Base-by-base conservation (phyloP, 2,888 invertebrate genomes). In the Pilophorus perplexus region DNA sequence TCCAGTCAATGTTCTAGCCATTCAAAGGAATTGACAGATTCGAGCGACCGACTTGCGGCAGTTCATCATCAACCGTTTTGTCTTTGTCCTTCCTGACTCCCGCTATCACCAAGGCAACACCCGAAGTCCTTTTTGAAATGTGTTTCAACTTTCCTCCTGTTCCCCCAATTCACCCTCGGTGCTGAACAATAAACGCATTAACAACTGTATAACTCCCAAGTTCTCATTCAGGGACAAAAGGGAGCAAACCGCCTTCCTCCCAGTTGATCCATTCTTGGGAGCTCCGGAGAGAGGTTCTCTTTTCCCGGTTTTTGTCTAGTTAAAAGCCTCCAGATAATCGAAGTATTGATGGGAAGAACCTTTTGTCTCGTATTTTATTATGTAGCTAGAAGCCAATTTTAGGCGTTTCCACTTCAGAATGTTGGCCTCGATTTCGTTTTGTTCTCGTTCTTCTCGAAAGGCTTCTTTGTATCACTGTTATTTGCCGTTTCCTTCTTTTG, bases 131-230 rank as follows among this genome's bases (percentile, higher is more conserved):
- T 52, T 23, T 33, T 20, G 10, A 55, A 27, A 28, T 27, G 25
- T 33, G 44, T 62, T 44, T 46, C 62, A 62, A 62, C 62, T 62
- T 62, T 62, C 62, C 46, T 28, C 25, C 18, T 40, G 3, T 20
- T 18, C 23, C 37, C 8, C 12, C 23, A n/a, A 12, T 38, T 57
- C 46, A 3, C 16, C 46, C 44, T 22, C 33, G 12, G 23, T 37
- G 44, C 33, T 20, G 62, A 62, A 62, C 62, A 62, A 62, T 62
- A 62, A 62, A 62, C 62, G 62, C 62, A 62, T 62, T 62, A 62
- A 62, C 62, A 62, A 62, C 62, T 62, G 44, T 62, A 62, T 62
- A 62, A 62, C 62, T 62, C 62, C 48, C 33, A 12, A 33, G 46
- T 62, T 62, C 33, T 48, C 46, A 62, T 25, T 44, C 25, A 48